phyloP scores from a whole-genome alignment of 2,797 vertebrate species.

The Oreortyx pictus region DNA sequence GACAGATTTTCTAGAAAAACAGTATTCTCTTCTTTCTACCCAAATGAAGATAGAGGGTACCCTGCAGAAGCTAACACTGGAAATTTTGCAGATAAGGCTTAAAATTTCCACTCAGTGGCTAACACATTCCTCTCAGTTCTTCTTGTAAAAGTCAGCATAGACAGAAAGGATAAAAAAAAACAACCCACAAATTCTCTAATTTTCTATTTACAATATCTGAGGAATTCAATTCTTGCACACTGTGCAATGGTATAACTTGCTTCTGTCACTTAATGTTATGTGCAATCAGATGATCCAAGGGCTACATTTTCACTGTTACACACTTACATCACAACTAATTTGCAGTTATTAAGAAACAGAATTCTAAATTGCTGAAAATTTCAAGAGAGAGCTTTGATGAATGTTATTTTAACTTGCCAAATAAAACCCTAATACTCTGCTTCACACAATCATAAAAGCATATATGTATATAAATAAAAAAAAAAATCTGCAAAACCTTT shows the following conservation, averaged over 20 bases:
- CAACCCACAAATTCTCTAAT: not conserved
- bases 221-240: not conserved
- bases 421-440: not conserved
- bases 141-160: not conserved
- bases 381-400: not conserved
- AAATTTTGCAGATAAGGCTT: not conserved
- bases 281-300: not conserved
- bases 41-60: not conserved
- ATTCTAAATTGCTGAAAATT: not conserved
- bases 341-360: not conserved
- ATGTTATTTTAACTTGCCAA: not conserved
- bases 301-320: not conserved
- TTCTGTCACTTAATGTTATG: not conserved
- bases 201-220: not conserved
- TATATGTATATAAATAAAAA: not conserved
- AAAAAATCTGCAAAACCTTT: not conserved
- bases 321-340: not conserved
- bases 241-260: no score
- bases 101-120: not conserved
- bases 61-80: not conserved
- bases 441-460: not conserved
- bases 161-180: not conserved
- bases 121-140: not conserved
- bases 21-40: not conserved
- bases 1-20: not conserved